Conservation (phyloP, 2,888 invertebrate species). For the Pilophorus perplexus region DNA sequence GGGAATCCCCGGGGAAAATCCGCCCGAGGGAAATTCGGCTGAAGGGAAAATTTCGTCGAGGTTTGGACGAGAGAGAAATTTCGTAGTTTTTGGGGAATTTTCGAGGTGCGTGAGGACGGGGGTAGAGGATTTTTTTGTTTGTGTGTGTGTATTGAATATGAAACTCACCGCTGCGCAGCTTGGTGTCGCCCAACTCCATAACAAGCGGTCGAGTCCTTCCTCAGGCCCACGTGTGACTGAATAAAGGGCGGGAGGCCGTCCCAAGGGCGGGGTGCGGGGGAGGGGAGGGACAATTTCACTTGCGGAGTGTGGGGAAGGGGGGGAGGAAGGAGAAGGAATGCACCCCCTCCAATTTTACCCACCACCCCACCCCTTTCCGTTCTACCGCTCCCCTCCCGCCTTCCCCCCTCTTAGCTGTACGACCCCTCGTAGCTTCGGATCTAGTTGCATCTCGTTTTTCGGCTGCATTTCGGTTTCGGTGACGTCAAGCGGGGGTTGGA, state of each 20-base stretch:
- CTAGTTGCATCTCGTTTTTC: too few relatives aligned
- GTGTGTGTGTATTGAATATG: neutral
- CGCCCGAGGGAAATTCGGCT: neutral
- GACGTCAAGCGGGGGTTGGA: neutral
- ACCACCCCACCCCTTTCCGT: neutral
- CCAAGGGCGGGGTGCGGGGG: neutral
- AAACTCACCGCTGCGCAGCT: constrained; percentile 41
- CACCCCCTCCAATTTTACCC: too few relatives aligned
- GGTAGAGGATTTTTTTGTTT: too few relatives aligned
- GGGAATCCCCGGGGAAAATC: constrained; percentile 27
- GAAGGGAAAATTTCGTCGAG: neutral
- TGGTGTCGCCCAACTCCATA: constrained; percentile 41
- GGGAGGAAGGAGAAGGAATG: neutral
- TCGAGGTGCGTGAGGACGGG: neutral
- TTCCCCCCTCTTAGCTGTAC: neutral
- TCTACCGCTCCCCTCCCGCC: neutral
- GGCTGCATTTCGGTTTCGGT: too few relatives aligned
- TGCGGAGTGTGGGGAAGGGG: neutral
- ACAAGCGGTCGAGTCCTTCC: constrained; percentile 35
- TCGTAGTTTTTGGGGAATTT: neutral
- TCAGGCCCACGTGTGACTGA: constrained; percentile 42
- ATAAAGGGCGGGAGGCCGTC: constrained; percentile 13
- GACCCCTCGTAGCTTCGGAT: too few relatives aligned
- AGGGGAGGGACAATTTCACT: neutral
- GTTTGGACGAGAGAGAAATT: neutral